Conservation (phyloP, 2,797 vertebrate species). For the Adelosebastes latens region DNA sequence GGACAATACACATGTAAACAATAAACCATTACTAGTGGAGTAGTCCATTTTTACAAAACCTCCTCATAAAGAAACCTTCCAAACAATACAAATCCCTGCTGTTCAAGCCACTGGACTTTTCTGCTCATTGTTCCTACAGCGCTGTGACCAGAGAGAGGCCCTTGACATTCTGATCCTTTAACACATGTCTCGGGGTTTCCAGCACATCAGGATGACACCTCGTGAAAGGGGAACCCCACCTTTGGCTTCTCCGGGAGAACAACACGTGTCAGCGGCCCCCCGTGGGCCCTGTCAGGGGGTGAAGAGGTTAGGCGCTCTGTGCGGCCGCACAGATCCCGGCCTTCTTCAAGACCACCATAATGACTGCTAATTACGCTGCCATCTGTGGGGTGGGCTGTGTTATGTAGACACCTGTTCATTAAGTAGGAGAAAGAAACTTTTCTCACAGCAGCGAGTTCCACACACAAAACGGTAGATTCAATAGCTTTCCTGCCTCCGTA, state of each 20-base stretch:
- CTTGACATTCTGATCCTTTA: constrained; percentile 80
- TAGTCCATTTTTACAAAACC: constrained; percentile 3
- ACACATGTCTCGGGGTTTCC: constrained; percentile 74
- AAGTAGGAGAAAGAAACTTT: constrained; percentile 76
- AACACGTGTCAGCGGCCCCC: constrained; percentile 79
- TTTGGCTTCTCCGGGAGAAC: constrained; percentile 75
- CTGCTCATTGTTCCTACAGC: constrained; percentile 53
- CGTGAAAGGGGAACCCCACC: constrained; percentile 79
- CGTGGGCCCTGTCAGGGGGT: constrained; percentile 76
- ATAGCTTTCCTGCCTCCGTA: not conserved
- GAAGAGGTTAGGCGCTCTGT: constrained; percentile 82
- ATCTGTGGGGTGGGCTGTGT: constrained; percentile 84
- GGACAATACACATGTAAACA: not conserved
- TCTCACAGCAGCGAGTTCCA: constrained; percentile 33
- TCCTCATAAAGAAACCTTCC: constrained; percentile 11
- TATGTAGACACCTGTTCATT: constrained; percentile 87
- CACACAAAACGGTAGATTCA: constrained; percentile 33
- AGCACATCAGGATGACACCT: constrained; percentile 82
- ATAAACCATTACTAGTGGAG: constrained; percentile 8
- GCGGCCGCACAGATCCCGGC: constrained; percentile 73
- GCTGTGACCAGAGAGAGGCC: constrained; percentile 69
- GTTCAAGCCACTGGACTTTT: constrained; percentile 48
- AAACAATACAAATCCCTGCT: constrained; percentile 36
- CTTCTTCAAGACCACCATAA: constrained; percentile 82
- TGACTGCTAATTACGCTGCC: constrained; percentile 84